Evolutionary conservation across 2,888 invertebrate genomes (phyloP).

Genomic region (Physocephala rufipes): DNA sequence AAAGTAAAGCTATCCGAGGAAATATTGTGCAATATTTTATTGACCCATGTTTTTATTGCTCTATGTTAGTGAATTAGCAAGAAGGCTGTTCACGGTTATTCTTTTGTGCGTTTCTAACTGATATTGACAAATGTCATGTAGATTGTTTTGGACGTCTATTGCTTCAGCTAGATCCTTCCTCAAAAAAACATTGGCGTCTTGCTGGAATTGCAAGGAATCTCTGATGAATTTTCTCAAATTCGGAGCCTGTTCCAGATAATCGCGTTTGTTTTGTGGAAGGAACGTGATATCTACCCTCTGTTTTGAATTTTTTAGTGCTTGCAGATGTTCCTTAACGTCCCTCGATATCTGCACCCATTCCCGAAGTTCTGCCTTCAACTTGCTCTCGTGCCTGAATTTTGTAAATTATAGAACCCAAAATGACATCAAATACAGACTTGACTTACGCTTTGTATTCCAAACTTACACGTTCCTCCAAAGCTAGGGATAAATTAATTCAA

Average conservation of each 20-base stretch:
- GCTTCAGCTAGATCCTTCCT: slow-evolving; percentile 47
- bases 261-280: slow-evolving; percentile 52
- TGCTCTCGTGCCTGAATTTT: slow-evolving; percentile 46
- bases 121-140: slow-evolving; percentile 46
- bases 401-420: not conserved
- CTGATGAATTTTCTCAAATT: slow-evolving; percentile 52
- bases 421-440: no score
- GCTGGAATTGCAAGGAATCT: slow-evolving; percentile 51
- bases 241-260: slow-evolving; percentile 50
- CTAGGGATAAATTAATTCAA: not conserved
- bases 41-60: not conserved
- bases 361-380: slow-evolving; percentile 47
- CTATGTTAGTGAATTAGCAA: slow-evolving; percentile 38
- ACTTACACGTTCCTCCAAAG: slow-evolving; percentile 33
- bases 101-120: slow-evolving; percentile 36
- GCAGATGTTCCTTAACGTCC: slow-evolving; percentile 35
- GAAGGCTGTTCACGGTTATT: slow-evolving; percentile 38
- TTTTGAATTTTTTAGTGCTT: slow-evolving; percentile 38
- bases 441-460: slow-evolving; percentile 46
- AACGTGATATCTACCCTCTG: slow-evolving; percentile 40
- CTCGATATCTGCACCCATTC: slow-evolving; percentile 48
- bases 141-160: slow-evolving; percentile 46
- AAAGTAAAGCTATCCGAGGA: slow-evolving; percentile 3
- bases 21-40: not conserved
- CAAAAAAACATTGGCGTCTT: slow-evolving; percentile 49